Conservation (phyloP, 2,113 vertebrate genomes). For the Chamaetylas fuelleborni region DNA sequence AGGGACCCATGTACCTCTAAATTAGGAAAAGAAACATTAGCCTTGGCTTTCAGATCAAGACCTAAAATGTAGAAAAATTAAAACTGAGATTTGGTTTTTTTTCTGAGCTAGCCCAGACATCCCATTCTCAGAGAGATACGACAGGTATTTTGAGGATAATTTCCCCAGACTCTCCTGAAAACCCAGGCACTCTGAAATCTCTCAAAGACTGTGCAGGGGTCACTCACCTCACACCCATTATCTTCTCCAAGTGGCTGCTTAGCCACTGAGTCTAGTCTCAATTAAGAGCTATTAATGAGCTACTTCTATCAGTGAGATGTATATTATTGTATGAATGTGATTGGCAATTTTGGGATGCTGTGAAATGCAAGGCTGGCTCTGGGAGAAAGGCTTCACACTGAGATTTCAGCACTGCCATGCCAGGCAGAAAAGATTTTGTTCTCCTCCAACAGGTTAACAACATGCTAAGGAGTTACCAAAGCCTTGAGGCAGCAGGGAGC, state of each 20-base stretch:
- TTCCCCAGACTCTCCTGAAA: conserved; percentile 30
- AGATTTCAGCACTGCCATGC: not conserved
- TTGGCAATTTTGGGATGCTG: conserved; percentile 17
- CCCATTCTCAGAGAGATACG: not conserved
- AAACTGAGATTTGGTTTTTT: not conserved
- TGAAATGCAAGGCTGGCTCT: not conserved
- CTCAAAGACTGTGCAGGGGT: not conserved
- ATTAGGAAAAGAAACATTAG: not conserved
- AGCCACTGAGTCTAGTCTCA: conserved; percentile 24
- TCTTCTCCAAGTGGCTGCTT: not conserved
- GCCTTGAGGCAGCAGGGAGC: not conserved
- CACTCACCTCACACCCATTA: conserved; percentile 30
- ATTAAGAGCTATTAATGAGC: conserved; percentile 54
- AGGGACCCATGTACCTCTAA: not conserved
- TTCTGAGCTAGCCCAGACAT: not conserved
- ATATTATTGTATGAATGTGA: not conserved
- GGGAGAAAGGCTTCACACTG: not conserved
- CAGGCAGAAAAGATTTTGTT: conserved; percentile 20
- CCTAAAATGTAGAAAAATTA: not conserved
- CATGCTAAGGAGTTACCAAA: not conserved
- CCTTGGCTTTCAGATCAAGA: not conserved
- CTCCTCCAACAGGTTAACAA: not conserved
- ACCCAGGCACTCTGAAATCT: not conserved
- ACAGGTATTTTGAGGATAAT: not conserved
- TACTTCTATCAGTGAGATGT: conserved; percentile 1